phyloP scores from a whole-genome alignment of 2,113 vertebrate species.

The Arvicanthis niloticus region DNA sequence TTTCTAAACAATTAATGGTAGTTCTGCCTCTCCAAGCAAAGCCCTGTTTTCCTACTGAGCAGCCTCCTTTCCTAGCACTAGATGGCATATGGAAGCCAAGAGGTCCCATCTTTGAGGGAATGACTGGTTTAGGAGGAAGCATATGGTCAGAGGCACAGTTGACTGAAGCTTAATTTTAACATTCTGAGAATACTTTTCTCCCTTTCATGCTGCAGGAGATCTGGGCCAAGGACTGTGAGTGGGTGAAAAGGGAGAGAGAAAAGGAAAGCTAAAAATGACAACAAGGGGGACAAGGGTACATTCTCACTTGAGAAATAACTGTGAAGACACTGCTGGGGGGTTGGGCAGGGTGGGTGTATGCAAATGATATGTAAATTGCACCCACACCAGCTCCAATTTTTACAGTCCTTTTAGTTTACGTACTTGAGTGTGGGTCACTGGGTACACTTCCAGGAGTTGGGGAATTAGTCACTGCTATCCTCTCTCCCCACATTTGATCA shows the following conservation, averaged over 20 bases:
- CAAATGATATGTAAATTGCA: constrained; percentile 71
- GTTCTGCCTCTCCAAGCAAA: neutral
- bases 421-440: neutral
- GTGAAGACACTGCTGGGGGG: constrained; percentile 23
- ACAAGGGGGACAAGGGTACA: constrained; percentile 32
- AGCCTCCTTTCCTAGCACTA: neutral
- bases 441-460: neutral
- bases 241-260: constrained; percentile 70
- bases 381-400: neutral
- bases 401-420: constrained; percentile 9
- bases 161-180: constrained; percentile 74
- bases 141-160: constrained; percentile 59
- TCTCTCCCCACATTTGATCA: neutral
- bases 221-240: constrained; percentile 74
- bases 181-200: constrained; percentile 56
- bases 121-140: constrained; percentile 24
- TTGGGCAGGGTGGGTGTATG: constrained; percentile 56
- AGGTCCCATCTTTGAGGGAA: constrained; percentile 10
- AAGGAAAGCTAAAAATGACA: constrained; percentile 72
- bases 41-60: neutral
- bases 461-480: neutral
- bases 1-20: neutral
- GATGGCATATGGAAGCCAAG: neutral
- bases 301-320: constrained; percentile 67
- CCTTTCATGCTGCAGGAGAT: constrained; percentile 50